These are phyloP conservation scores for Choloepus hoffmanni DNA, from an alignment of 2,113 vertebrate genomes.

Conservation along the genomic window DNA sequence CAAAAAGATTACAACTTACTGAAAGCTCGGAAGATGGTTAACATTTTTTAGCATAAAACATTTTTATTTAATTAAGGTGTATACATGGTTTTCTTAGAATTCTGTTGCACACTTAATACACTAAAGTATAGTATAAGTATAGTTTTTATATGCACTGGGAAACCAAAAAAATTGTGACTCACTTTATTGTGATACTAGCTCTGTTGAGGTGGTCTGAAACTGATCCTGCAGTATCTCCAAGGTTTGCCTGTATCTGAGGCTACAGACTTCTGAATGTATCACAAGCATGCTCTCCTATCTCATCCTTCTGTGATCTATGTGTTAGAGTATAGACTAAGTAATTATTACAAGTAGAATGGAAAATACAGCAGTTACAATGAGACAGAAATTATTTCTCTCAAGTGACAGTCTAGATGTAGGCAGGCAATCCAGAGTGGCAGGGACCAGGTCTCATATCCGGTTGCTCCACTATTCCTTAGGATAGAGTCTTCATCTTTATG, in stretches of 20 bases:
- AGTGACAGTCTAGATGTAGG: not conserved
- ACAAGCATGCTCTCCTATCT: not conserved
- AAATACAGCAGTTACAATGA: not conserved
- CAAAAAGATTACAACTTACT: no score
- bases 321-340: not conserved
- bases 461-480: not conserved
- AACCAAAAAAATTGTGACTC: no score
- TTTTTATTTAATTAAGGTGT: no score
- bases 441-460: accelerated
- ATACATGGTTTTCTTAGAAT: no score
- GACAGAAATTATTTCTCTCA: not conserved
- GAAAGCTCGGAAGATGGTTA: no score
- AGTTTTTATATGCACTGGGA: no score
- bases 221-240: no score
- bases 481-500: not conserved
- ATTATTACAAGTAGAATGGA: not conserved
- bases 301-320: not conserved
- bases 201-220: no score
- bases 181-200: no score
- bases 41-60: no score
- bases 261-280: not conserved
- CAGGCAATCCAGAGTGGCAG: not conserved
- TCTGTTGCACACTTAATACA: no score
- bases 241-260: not conserved
- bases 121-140: no score